A percentile compares a stretch with the other conserved stretches of the same genome.
phyloP scores from a whole-genome alignment of 2,797 vertebrate genomes.

The Muraenolepis orangiensis region DNA sequence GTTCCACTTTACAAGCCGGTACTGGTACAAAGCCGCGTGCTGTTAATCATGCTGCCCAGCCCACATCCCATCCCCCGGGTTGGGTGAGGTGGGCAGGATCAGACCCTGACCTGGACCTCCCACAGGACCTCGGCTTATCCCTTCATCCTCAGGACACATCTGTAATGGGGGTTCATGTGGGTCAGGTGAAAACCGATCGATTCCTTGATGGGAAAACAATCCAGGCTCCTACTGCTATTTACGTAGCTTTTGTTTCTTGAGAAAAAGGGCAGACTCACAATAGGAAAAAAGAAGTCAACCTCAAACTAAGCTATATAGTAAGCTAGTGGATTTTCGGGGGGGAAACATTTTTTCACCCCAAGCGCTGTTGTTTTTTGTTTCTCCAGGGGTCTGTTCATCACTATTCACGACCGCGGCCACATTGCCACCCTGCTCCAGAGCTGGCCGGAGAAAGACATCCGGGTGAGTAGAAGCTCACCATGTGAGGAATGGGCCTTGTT shows the following conservation, averaged over 20 bases:
- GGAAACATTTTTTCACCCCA: not conserved
- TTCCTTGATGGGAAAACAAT: constrained; percentile 37
- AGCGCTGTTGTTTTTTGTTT: constrained; percentile 1
- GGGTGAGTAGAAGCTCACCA: constrained; percentile 71
- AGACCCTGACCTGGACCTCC: constrained; percentile 39
- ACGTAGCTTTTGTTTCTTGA: constrained; percentile 32
- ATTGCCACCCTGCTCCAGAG: constrained; percentile 86
- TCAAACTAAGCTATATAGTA: not conserved
- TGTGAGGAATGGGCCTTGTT: not conserved
- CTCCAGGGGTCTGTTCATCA: constrained; percentile 92
- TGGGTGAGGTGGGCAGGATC: constrained; percentile 27
- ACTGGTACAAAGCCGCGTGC: constrained; percentile 25
- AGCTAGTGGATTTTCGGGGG: not conserved
- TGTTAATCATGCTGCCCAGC: constrained; percentile 28
- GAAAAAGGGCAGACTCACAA: constrained; percentile 24
- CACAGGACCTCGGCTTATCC: constrained; percentile 36
- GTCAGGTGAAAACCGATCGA: not conserved
- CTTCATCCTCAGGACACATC: constrained; percentile 39
- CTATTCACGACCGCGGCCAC: constrained; percentile 88
- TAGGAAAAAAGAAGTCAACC: constrained; percentile 7
- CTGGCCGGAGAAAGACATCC: constrained; percentile 88
- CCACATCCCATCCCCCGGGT: constrained; percentile 40
- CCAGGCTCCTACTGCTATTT: constrained; percentile 35
- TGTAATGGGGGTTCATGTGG: constrained; percentile 23
- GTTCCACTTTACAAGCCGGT: constrained; percentile 32